Conservation (phyloP, 2,888 invertebrate species). For the Eupithecia exiguata region DNA sequence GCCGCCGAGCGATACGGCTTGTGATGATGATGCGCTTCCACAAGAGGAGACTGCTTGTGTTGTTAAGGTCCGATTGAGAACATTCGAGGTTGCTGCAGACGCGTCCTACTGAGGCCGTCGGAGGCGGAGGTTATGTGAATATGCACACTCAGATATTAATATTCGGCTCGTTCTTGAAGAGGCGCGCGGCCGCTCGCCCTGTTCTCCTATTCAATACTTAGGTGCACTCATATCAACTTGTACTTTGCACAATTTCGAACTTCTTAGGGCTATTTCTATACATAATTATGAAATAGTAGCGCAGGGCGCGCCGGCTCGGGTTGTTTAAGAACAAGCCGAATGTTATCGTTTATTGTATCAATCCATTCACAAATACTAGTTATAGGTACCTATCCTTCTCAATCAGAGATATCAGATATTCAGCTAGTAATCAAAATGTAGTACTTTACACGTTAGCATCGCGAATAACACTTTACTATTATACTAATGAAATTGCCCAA, state of each 20-base stretch:
- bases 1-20: background rate
- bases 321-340: conserved; percentile 18
- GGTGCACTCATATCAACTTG: background rate
- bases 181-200: background rate
- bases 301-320: background rate
- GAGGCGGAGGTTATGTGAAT: background rate
- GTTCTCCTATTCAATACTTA: background rate
- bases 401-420: background rate
- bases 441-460: background rate
- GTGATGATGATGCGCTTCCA: background rate
- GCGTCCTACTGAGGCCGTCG: background rate
- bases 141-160: background rate
- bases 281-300: background rate
- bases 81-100: background rate
- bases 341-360: background rate
- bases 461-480: background rate
- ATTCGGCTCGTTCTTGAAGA: conserved; percentile 19
- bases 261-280: background rate
- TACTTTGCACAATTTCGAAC: background rate
- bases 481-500: background rate
- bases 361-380: background rate
- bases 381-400: background rate
- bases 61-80: background rate
- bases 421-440: background rate
- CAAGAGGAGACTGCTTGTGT: background rate